A percentile compares a stretch with the other conserved stretches of the same genome.
phyloP scores from a whole-genome alignment of 1,140 invertebrate species.

The Papilio polyxenes region DNA sequence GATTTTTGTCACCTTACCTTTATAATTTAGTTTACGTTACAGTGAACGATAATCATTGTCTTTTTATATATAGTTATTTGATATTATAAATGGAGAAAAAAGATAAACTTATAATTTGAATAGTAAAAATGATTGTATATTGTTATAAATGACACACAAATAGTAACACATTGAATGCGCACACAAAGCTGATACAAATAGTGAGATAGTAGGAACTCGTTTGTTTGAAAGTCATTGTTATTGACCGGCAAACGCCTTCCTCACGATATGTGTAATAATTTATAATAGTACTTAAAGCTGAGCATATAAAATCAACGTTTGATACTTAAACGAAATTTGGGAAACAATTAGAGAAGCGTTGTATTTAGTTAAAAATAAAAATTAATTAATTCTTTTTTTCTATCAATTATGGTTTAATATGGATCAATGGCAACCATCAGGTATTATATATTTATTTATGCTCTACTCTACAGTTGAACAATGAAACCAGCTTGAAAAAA shows the following conservation, averaged over 20 bases:
- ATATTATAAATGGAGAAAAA: neutral
- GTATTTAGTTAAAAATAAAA: too few species aligned
- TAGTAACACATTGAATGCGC: neutral
- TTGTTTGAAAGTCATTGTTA: slow-evolving; percentile 11
- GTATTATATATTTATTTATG: too few species aligned
- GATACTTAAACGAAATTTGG: neutral
- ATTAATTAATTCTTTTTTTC: too few species aligned
- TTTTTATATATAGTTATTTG: neutral
- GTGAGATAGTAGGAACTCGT: neutral
- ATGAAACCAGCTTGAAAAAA: too few species aligned
- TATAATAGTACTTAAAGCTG: too few species aligned
- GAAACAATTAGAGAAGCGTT: too few species aligned
- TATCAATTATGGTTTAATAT: too few species aligned
- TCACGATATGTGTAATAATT: neutral
- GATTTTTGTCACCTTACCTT: neutral
- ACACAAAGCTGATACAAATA: neutral
- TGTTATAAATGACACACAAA: neutral
- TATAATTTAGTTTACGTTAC: neutral
- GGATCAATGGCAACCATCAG: too few species aligned
- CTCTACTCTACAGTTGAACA: too few species aligned
- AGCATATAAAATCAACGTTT: neutral
- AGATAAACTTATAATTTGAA: too few species aligned
- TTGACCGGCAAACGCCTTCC: neutral
- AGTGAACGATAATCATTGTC: neutral
- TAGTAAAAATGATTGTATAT: too few species aligned